Base-by-base conservation (phyloP, 2,888 invertebrate species). In the Sicus ferrugineus region DNA sequence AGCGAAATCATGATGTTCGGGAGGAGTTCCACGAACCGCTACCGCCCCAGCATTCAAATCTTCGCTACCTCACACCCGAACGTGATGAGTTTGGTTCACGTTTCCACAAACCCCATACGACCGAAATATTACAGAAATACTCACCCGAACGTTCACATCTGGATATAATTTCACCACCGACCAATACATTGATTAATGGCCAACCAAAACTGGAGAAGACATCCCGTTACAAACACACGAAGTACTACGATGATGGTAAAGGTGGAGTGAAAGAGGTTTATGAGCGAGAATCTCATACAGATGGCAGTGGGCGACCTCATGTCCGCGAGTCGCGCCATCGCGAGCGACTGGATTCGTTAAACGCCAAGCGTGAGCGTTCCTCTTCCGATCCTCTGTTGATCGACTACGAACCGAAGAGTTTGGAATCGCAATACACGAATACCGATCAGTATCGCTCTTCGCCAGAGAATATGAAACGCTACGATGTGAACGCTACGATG, bases 331-430 rank as follows among this genome's bases (percentile, higher is more conserved):
- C 85, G 1, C 79, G 85, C 23, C 82, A 84, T 52, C 84, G 85
- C 23, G 86, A 87, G 70, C 84, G 86, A 63, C 75, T 86, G 21
- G 85, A 81, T 54, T 80, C 79, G 1, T 66, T 61, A 30, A 70
- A 70, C 5, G 72, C 71, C 9, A 72, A 74, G 64, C 61, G 66
- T 9, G 75, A 74, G 3, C 73, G 69, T 50, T 73, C 77, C 4
- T 76, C 77, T 4, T 61, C 77, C 0, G 54, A 54, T 26, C 28
- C 28, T 3, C 76, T 76, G 62, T n/a, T 75, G 14, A 68, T 70
- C 9, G 83, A 83, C 65, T 80, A 80, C 21, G 91, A 91, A 79
- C 91, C 91, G 38, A 90, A 90, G 74, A 91, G 90, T 77, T 86
- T 91, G 65, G 91, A 91, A 77, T 90, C 88, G 1, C 87, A 90